Percentiles rank a stretch among this genome's conserved stretches.
Conservation (phyloP, 53 echinoderm and acorn worm genomes). For the Echinarachnius parma region DNA sequence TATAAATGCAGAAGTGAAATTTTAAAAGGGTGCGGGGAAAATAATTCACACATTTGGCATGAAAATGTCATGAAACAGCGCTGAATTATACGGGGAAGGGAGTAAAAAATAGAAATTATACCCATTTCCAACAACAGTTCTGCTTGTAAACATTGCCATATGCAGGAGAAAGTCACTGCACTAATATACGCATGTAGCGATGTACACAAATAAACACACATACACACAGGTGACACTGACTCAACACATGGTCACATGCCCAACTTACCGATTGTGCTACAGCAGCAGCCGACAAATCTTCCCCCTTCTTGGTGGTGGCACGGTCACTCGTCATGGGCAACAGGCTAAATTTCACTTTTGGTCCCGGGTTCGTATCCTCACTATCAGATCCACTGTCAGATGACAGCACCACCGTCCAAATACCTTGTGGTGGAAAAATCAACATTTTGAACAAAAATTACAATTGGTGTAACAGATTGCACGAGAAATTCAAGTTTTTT, state of each 20-base stretch:
- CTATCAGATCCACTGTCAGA: conserved; percentile 89
- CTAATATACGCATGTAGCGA: neutral
- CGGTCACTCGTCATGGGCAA: conserved; percentile 99
- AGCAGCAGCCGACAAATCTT: conserved; percentile 75
- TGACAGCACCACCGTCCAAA: conserved; percentile 98
- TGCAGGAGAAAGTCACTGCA: conserved; percentile 33
- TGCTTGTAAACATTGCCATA: conserved; percentile 42
- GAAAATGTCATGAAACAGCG: neutral
- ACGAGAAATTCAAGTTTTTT: conserved; percentile 22
- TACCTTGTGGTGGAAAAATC: conserved; percentile 99
- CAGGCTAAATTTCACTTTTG: conserved; percentile 96
- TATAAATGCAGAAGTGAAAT: neutral
- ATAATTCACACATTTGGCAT: neutral
- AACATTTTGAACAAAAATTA: conserved; percentile 63
- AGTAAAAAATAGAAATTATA: neutral
- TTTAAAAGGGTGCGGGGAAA: neutral
- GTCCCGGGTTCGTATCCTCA: conserved; percentile 73
- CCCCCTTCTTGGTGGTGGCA: conserved; percentile 84
- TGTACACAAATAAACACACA: neutral
- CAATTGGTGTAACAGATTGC: conserved; percentile 45
- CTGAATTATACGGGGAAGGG: too few relatives aligned
- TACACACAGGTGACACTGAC: neutral
- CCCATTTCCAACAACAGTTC: neutral
- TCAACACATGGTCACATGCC: conserved; percentile 6
- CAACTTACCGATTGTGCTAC: conserved; percentile 42